A percentile compares a stretch with the other conserved stretches of the same genome.
Conservation (phyloP, 2,113 vertebrate genomes). For the Hystrix cristata region DNA sequence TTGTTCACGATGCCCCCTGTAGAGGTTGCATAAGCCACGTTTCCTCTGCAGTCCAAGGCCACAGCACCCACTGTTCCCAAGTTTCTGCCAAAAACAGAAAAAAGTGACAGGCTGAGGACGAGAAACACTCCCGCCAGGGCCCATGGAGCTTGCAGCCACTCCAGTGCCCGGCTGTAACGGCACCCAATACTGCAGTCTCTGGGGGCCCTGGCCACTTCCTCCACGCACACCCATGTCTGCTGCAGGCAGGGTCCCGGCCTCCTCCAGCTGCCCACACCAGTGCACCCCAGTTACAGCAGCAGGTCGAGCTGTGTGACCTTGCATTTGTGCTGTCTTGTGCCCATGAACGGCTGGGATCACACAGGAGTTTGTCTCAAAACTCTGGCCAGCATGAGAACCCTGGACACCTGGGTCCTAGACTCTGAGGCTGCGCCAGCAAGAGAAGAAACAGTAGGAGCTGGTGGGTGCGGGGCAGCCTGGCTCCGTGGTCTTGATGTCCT, state of each 20-base stretch:
- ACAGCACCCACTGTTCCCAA: slow-evolving; percentile 90
- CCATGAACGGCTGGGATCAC: neutral
- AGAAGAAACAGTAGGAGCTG: neutral
- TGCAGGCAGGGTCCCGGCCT: neutral
- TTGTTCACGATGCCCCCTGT: slow-evolving; percentile 90
- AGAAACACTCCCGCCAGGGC: neutral
- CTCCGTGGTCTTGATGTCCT: too few species aligned
- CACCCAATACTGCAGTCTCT: neutral
- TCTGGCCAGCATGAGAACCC: accelerated
- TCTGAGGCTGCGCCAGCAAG: neutral
- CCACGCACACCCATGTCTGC: accelerated
- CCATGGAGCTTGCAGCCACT: neutral
- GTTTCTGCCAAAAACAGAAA: slow-evolving; percentile 81
- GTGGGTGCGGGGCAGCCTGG: neutral
- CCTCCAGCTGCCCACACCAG: neutral
- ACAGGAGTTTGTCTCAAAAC: neutral
- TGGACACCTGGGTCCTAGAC: neutral
- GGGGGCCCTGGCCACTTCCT: neutral
- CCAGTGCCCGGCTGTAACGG: accelerated
- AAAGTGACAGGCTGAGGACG: neutral
- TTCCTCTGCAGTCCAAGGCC: slow-evolving; percentile 87
- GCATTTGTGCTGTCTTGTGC: neutral
- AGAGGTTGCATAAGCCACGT: slow-evolving; percentile 91
- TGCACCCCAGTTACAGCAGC: neutral
- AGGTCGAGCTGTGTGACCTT: neutral